phyloP scores from a whole-genome alignment of 2,797 vertebrate genomes.

The Anomalospiza imberbis region DNA sequence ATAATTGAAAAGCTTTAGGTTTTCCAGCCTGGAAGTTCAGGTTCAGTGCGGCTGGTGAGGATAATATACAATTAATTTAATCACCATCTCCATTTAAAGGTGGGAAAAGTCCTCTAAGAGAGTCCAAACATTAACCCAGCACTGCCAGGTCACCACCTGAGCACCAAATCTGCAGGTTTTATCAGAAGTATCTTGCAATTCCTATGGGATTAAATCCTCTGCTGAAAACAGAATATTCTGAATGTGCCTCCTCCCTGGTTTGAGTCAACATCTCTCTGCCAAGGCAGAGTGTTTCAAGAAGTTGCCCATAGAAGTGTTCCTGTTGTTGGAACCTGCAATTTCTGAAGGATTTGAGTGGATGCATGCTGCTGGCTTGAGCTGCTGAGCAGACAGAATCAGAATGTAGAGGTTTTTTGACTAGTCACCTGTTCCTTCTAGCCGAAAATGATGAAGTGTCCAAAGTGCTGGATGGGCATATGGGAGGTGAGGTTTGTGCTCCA shows the following conservation, averaged over 20 bases:
- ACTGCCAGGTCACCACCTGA: not conserved
- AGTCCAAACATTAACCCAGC: not conserved
- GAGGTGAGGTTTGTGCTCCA: not conserved
- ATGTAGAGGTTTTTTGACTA: not conserved
- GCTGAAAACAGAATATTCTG: not conserved
- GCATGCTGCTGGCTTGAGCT: not conserved
- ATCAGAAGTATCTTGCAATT: not conserved
- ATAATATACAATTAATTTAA: not conserved
- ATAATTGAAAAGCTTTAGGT: not conserved
- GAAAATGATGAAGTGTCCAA: not conserved
- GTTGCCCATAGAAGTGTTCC: not conserved
- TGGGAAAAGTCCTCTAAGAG: not conserved
- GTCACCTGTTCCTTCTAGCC: not conserved
- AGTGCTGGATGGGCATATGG: accelerated
- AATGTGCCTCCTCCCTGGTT: not conserved
- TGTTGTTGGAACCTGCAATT: not conserved
- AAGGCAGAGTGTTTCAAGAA: not conserved
- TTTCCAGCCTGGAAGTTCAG: not conserved
- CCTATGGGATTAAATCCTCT: not conserved
- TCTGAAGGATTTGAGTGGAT: not conserved
- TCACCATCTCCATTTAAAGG: not conserved
- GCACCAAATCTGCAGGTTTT: not conserved
- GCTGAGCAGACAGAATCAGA: not conserved
- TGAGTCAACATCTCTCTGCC: not conserved
- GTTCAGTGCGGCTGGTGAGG: not conserved